Percentiles rank a stretch among this genome's conserved stretches.
Evolutionary conservation across 2,888 invertebrate species (phyloP).

Genomic region (Eumerus sabulonum): DNA sequence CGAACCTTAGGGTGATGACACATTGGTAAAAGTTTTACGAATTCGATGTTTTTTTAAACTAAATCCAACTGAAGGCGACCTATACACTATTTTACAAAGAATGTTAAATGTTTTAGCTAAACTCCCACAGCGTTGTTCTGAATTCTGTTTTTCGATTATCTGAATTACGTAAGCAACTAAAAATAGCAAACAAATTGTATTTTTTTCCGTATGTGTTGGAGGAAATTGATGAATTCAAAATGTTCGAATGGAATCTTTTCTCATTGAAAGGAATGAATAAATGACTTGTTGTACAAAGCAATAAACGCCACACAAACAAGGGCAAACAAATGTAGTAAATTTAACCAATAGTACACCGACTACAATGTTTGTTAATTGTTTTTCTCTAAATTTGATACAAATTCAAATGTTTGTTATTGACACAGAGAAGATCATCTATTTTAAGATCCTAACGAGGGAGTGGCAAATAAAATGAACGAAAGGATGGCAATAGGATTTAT

Average conservation of each 20-base stretch:
- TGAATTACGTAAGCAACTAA: slow-evolving; percentile 76
- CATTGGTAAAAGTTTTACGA: slow-evolving; percentile 1
- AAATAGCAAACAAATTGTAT: slow-evolving; percentile 71
- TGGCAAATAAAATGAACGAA: slow-evolving; percentile 27
- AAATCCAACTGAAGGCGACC: neutral
- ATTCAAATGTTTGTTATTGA: slow-evolving; percentile 47
- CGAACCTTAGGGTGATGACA: neutral
- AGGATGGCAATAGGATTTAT: slow-evolving; percentile 41
- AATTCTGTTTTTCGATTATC: slow-evolving; percentile 37
- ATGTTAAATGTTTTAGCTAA: slow-evolving; percentile 35
- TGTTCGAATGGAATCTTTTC: neutral
- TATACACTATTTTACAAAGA: neutral
- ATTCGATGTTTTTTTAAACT: too few species aligned
- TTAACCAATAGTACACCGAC: slow-evolving; percentile 4
- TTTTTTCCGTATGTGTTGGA: slow-evolving; percentile 18
- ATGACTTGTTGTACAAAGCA: slow-evolving; percentile 4
- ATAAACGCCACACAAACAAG: neutral
- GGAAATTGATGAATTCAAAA: slow-evolving; percentile 10
- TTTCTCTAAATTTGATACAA: slow-evolving; percentile 55
- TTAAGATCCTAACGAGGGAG: slow-evolving; percentile 49
- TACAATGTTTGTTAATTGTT: slow-evolving; percentile 35
- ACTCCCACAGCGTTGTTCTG: slow-evolving; percentile 10
- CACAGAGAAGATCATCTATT: slow-evolving; percentile 60
- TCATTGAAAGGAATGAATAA: slow-evolving; percentile 2
- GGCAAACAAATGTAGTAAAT: slow-evolving; percentile 11